Conservation (phyloP, 1,140 invertebrate genomes). For the Phocides pigmalion region DNA sequence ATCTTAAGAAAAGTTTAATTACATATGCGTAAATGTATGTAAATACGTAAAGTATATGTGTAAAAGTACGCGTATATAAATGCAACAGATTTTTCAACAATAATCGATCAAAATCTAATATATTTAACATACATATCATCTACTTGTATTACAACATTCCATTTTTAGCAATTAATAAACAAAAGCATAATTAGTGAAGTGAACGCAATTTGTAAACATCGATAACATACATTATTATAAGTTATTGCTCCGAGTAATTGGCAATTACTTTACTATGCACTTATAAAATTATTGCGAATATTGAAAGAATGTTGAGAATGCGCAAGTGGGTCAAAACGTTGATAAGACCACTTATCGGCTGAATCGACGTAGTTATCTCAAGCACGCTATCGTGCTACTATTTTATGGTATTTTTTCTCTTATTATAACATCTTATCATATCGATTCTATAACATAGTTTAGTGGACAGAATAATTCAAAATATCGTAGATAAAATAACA, state of each 20-base stretch:
- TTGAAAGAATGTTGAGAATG: neutral
- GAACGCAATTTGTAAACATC: neutral
- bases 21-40: too few species aligned
- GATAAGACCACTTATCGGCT: conserved; percentile 11
- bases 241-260: conserved; percentile 1
- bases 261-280: conserved; percentile 11
- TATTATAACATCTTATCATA: too few species aligned
- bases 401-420: too few species aligned
- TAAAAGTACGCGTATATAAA: too few species aligned
- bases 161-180: conserved; percentile 6
- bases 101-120: too few species aligned
- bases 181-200: neutral
- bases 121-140: neutral
- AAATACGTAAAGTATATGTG: too few species aligned
- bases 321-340: neutral
- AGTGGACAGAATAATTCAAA: too few species aligned
- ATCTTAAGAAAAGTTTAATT: too few species aligned
- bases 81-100: too few species aligned
- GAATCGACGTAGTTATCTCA: conserved; percentile 10
- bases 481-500: too few species aligned
- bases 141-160: neutral
- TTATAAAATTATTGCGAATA: conserved; percentile 7
- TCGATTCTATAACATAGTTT: too few species aligned
- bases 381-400: neutral
- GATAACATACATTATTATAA: conserved; percentile 5